Percentiles rank a stretch among this genome's conserved stretches.
phyloP scores from a whole-genome alignment of 2,888 invertebrate species.

The Catotricha subobsoleta region DNA sequence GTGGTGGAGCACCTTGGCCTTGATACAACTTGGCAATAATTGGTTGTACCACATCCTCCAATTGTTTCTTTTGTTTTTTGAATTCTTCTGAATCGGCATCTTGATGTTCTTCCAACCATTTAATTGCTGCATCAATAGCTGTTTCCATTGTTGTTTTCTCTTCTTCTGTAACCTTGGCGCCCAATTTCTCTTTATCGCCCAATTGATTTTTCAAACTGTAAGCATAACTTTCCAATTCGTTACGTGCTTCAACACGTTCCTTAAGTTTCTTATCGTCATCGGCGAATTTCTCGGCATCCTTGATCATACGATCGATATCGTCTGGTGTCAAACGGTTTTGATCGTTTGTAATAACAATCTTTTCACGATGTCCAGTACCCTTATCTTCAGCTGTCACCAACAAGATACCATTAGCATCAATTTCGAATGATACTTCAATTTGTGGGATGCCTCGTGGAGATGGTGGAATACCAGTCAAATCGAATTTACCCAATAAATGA shows the following conservation, averaged over 20 bases:
- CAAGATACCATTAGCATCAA: slow-evolving; percentile 84
- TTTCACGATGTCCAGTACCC: slow-evolving; percentile 95
- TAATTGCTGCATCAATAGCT: slow-evolving; percentile 83
- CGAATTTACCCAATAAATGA: slow-evolving; percentile 95
- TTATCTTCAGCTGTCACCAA: slow-evolving; percentile 98
- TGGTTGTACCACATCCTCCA: slow-evolving; percentile 90
- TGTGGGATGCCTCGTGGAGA: slow-evolving; percentile 86
- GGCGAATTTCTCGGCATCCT: slow-evolving; percentile 96
- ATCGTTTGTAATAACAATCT: slow-evolving; percentile 97
- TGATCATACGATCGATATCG: slow-evolving; percentile 98
- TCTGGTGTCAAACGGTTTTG: slow-evolving; percentile 93
- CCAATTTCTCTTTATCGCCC: slow-evolving; percentile 90
- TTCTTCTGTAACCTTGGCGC: slow-evolving; percentile 69
- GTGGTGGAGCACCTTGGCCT: slow-evolving; percentile 61
- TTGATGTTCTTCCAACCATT: slow-evolving; percentile 68
- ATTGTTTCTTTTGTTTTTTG: slow-evolving; percentile 85
- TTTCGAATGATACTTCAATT: slow-evolving; percentile 88
- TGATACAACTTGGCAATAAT: slow-evolving; percentile 95
- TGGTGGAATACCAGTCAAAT: slow-evolving; percentile 90
- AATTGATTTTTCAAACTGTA: slow-evolving; percentile 97
- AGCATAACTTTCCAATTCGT: slow-evolving; percentile 92
- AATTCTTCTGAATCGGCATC: slow-evolving; percentile 85
- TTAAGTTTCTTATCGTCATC: slow-evolving; percentile 96
- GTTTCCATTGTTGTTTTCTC: slow-evolving; percentile 91
- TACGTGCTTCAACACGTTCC: slow-evolving; percentile 88